Evolutionary conservation across 92 coral and sea anemone species (phyloP).

Genomic region (Porites divaricata): DNA sequence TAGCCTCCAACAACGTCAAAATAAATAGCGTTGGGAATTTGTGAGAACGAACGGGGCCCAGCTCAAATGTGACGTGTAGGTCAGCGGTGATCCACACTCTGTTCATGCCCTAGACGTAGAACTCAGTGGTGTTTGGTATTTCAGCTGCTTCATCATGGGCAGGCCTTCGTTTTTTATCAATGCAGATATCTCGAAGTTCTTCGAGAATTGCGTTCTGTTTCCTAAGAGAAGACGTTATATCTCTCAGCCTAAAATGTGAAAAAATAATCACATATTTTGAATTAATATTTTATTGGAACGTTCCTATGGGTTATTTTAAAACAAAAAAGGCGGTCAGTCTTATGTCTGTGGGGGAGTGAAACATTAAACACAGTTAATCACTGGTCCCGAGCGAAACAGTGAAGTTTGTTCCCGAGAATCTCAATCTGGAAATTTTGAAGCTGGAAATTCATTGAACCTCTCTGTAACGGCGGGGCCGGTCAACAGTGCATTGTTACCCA

Average conservation of each 20-base stretch:
- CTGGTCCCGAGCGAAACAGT: too few relatives aligned
- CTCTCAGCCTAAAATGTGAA: conserved; percentile 50
- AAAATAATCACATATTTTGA: background rate
- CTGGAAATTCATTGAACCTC: too few relatives aligned
- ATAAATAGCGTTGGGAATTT: background rate
- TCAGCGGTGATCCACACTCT: background rate
- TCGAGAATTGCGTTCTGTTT: conserved; percentile 66
- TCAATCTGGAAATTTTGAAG: too few relatives aligned
- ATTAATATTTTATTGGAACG: background rate
- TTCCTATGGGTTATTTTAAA: too few relatives aligned
- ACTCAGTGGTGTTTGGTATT: conserved; percentile 20
- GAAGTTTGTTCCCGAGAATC: too few relatives aligned
- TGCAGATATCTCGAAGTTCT: conserved; percentile 64
- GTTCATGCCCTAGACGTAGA: conserved; percentile 30
- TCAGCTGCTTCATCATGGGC: conserved; percentile 16
- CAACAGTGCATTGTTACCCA: too few relatives aligned
- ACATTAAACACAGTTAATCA: too few relatives aligned
- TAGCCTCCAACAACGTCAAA: background rate
- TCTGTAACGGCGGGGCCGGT: too few relatives aligned
- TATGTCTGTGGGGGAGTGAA: too few relatives aligned
- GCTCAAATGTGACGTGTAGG: background rate
- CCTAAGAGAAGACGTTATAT: conserved; percentile 52
- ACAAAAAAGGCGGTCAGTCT: too few relatives aligned
- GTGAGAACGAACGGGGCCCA: background rate
- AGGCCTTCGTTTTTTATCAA: conserved; percentile 57